Evolutionary conservation across 2,113 vertebrate genomes (phyloP).

Genomic region (Ranitomeya imitator): DNA sequence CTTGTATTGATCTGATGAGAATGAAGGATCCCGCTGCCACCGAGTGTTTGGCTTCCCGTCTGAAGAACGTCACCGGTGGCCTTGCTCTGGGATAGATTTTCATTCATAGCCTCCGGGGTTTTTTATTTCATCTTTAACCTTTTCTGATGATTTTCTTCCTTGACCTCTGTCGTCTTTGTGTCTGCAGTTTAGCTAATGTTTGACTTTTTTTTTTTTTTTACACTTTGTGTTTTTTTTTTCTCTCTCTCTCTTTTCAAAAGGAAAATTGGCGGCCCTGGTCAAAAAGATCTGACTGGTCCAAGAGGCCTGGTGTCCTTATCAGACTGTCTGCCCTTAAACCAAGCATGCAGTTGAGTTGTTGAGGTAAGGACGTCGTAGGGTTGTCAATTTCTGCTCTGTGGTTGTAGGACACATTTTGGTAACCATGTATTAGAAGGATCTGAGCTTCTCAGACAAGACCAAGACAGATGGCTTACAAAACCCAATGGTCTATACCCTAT

Average conservation of each 20-base stretch:
- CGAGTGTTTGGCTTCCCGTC: constrained; percentile 99
- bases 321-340: constrained; percentile 84
- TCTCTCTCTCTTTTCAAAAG: constrained; percentile 74
- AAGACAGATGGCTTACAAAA: background rate
- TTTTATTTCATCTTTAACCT: constrained; percentile 99
- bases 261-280: constrained; percentile 66
- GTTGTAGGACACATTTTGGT: background rate
- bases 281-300: constrained; percentile 73
- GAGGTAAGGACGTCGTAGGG: constrained; percentile 82
- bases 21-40: constrained; percentile 98
- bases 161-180: constrained; percentile 88
- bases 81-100: constrained; percentile 94
- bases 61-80: constrained; percentile 89
- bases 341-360: constrained; percentile 96
- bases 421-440: background rate
- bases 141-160: constrained; percentile 91
- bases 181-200: constrained; percentile 85
- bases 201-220: constrained; percentile 82
- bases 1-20: constrained; percentile 99
- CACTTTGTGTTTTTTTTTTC: constrained; percentile 76
- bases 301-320: constrained; percentile 77
- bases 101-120: constrained; percentile 80
- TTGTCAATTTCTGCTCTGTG: background rate
- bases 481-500: background rate
- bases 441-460: background rate